Conservation (phyloP, 1,140 invertebrate species). For the Acromyrmex heyeri region DNA sequence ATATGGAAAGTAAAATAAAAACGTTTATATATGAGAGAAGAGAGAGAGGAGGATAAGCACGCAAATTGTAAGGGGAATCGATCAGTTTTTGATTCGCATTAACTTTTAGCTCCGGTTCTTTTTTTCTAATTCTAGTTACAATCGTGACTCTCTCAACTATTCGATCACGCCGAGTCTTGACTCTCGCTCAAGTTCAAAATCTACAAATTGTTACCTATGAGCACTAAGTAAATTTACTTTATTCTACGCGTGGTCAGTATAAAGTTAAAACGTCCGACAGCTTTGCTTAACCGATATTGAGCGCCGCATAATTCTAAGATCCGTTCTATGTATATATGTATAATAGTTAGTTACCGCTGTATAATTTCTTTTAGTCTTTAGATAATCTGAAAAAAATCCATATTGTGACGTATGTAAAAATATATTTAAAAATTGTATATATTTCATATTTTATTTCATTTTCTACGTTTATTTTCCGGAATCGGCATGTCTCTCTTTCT, state of each 20-base stretch:
- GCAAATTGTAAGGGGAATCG: constrained; percentile 1
- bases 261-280: constrained; percentile 48
- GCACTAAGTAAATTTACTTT: constrained; percentile 57
- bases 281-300: constrained; percentile 51
- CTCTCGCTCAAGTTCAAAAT: constrained; percentile 35
- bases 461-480: constrained; percentile 55
- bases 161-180: neutral
- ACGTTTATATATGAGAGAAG: neutral
- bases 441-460: constrained; percentile 58
- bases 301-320: constrained; percentile 37
- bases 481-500: neutral
- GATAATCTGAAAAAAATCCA: constrained; percentile 53
- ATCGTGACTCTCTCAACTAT: neutral
- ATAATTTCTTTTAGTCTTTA: constrained; percentile 50
- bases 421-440: constrained; percentile 69
- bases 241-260: constrained; percentile 49
- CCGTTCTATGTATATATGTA: constrained; percentile 60
- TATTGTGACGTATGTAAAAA: constrained; percentile 70
- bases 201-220: constrained; percentile 20
- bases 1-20: neutral
- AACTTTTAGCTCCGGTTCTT: neutral
- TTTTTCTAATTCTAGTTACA: constrained; percentile 2
- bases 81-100: constrained; percentile 13
- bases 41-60: neutral
- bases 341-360: constrained; percentile 56